Evolutionary conservation across 1,140 invertebrate genomes (phyloP), one percentile per base, ranked within the genome.

Genomic region (Gryon sp.): DNA sequence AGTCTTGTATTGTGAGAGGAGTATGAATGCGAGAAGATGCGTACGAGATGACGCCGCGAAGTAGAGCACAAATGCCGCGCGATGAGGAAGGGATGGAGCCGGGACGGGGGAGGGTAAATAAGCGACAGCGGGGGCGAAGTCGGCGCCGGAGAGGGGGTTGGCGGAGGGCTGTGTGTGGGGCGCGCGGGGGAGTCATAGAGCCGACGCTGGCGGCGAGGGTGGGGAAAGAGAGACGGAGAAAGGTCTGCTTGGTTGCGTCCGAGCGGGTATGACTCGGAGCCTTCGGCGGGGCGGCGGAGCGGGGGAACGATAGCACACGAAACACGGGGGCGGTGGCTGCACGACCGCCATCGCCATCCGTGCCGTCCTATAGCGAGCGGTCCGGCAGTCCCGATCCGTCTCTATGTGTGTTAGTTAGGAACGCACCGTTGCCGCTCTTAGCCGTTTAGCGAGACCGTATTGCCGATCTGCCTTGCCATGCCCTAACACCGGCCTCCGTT

Each of bases 251-350:
- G 5, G 36, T 0, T 41, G 36, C n/a, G 34, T 28, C 15, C 43
- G 46, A 59, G 60, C 26, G 46, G 43, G 62, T 41, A 3, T 16
- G 28, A 53, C 16, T 34, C 41, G 36, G 22, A 12, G 9, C 22
- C 28, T 36, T 18, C 11, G 15, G 9, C 14, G 26, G 43, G 19
- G 32, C 8, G 15, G 59, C 52, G 38, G 34, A 16, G 66, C 62
- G 53, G 50, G 59, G 46, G 63, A 45, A 59, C 36, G 36, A 68
- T 55, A 46, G 52, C 48, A 48, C n/a, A n/a, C 30, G 74, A 79
- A 65, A 46, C 69, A 86, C 82, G 86, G 86, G 86, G 86, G 86
- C 86, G 87, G 86, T 87, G 86, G 86, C 86, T 86, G 80, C 72
- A 70, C 80, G 80, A 81, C 83, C 86, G 85, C 85, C 86, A 87